Percentiles rank a stretch among this genome's conserved stretches.
Evolutionary conservation across 2,888 invertebrate species (phyloP).

Genomic region (Drosophila vallismaia): DNA sequence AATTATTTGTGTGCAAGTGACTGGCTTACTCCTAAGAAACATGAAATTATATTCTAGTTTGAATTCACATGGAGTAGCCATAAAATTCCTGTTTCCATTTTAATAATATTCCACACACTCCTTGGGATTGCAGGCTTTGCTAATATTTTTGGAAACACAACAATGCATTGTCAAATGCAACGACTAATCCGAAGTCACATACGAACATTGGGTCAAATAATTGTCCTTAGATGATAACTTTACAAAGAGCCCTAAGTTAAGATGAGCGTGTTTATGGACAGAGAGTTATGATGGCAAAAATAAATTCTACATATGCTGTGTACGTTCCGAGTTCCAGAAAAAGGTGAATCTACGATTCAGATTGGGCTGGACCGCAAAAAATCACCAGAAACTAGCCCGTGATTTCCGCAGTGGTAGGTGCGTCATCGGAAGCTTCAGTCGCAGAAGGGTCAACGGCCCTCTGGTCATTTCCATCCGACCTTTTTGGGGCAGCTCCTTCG

Average conservation of each 20-base stretch:
- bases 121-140: conserved; percentile 11
- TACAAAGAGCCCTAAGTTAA: too few relatives aligned
- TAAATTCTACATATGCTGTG: neutral
- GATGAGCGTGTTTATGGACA: neutral
- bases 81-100: neutral
- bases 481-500: too few relatives aligned
- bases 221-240: too few relatives aligned
- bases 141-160: conserved; percentile 22
- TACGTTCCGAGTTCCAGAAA: neutral
- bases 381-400: conserved; percentile 38
- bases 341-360: neutral
- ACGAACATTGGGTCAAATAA: too few relatives aligned
- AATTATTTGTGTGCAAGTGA: neutral
- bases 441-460: neutral
- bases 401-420: neutral
- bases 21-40: neutral
- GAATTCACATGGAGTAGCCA: neutral
- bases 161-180: conserved; percentile 21
- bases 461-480: neutral
- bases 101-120: neutral
- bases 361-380: conserved; percentile 8
- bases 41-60: neutral
- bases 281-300: neutral
- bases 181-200: neutral
- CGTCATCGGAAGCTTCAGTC: neutral